Base-by-base conservation (phyloP, 2,888 invertebrate species). In the Diabrotica balteata region DNA sequence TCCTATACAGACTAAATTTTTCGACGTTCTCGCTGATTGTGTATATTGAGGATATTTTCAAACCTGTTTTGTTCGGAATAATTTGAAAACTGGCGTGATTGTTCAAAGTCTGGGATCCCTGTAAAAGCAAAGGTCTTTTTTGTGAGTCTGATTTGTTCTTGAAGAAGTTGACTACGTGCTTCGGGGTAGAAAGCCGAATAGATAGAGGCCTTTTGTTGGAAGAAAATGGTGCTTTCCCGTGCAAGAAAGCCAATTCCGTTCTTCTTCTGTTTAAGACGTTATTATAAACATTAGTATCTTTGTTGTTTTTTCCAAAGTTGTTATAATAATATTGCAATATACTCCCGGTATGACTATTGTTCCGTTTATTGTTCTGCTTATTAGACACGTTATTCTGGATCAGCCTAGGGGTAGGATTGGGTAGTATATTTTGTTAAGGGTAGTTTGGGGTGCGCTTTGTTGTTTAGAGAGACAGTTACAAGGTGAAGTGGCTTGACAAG, bases 31-130 rank as follows among this genome's bases (percentile, higher is more conserved):
- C 82, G 75, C 84, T 82, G 74, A 84, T 84, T 59, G 84, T 83
- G 75, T 85, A 84, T 69, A 84, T 82, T 22, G 88, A 87, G 61
- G 88, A 86, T 63, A 88, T 87, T 77, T 86, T 86, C 8, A 88
- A 80, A 51, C 88, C 88, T 69, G 86, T 87, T 78, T 86, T 74
- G 59, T 76, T 76, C 43, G 76, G 75, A 54, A 76, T 71, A 10
- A 77, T 74, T 61, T 75, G 75, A 68, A 76, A 76, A 69, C 74
- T 73, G 22, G 77, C 72, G 43, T 72, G 74, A 65, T 70, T 67
- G 64, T 72, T 68, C 57, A 71, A 66, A 65, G 67, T 76, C 70
- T 77, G 77, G 42, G 76, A 76, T 66, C 76, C 77, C 72, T 79
- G 78, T 68, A 85, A 75, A 46, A 85, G 75, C 61, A 85, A 74